Evolutionary conservation across 2,888 invertebrate genomes (phyloP), one percentile per base, ranked within the genome.

Genomic region (Athalia cordata): DNA sequence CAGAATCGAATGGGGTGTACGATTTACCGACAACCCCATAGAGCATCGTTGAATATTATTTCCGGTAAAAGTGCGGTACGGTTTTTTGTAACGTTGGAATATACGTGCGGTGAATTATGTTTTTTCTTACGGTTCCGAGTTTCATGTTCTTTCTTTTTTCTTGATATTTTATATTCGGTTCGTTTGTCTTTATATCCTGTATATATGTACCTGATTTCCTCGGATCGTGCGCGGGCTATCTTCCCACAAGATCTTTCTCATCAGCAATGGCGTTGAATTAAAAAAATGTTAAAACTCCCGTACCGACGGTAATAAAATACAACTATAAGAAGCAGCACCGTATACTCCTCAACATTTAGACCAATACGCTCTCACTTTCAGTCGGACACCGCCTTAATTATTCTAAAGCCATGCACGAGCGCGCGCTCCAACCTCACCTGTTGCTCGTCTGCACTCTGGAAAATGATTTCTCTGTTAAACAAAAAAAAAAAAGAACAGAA

Each of bases 301-400:
- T n/a, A 9, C 52, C 3, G 11, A 55, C 6, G 55, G n/a, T 55
- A 55, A 55, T 55, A 55, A 55, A 55, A 55, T 55, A 11, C 55
- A 9, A 55, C 5, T 7, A n/a, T 2, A 29, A 9, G 1, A 6
- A 52, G n/a, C 2, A 55, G n/a, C 68, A 11, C 43, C 52, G 52
- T 49, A 11, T 11, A 66, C 55, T n/a, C 29, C 52, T 7, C n/a
- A 52, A 52, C 29, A 59, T 15, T 59, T 59, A 72, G 57, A 59
- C 72, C 47, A 11, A 72, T 15, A 72, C 72, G 59, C 72, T 59
- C 59, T 72, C 49, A 72, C 72, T 72, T 72, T 72, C 72, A 5
- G 43, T 59, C 57, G 52, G 70, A 47, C 29, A 72, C 52, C 13
- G 59, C 59, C 57, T 72, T 59, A 72, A 72, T 72, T 72, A 72